Base-by-base conservation (phyloP, 2,888 invertebrate species). In the Heliconius cydno region DNA sequence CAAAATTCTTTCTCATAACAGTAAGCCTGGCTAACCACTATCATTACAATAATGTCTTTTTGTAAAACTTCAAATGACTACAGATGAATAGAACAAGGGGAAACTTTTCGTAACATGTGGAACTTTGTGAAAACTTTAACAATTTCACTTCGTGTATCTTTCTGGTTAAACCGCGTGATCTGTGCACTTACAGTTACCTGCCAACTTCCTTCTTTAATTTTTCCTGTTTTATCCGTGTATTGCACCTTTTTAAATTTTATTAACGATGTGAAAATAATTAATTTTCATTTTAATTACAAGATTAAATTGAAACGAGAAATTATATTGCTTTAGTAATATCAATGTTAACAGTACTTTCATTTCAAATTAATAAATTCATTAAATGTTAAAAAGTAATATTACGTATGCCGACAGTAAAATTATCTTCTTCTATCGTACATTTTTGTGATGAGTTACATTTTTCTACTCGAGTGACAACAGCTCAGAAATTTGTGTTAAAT, bases 61-160 rank as follows among this genome's bases (percentile, higher is more conserved):
- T 73, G 73, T 73, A n/a, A 73, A 60, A 73, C 57, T 73, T 73
- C 34, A 73, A 73, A 73, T 15, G 60, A 73, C 34, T 60, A n/a
- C 73, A 73, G 60, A 60, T 60, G 60, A 34, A 34, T 73, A 73
- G 73, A 60, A 73, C 73, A 73, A 73, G n/a, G 73, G 13, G 34
- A 60, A 73, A 73, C 57, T 73, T 73, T 57, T 38, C n/a, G 34
- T 73, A 73, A 60, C 73, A 73, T 73, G 60, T 73, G 57, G 19
- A 38, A 65, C 65, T 41, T 75, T 60, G 74, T 12, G 74, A 75
- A 74, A 65, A 75, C 63, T 75, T 75, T 22, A 41, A 75, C 65
- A 75, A 70, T 41, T 63, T 74, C 25, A 74, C 19, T 60, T 65
- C 74, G 38, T 63, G 41, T 74, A 41, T 65, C 38, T 74, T 9